Conservation (phyloP, 2,797 vertebrate species). For the Acestrorhynchus altus region DNA sequence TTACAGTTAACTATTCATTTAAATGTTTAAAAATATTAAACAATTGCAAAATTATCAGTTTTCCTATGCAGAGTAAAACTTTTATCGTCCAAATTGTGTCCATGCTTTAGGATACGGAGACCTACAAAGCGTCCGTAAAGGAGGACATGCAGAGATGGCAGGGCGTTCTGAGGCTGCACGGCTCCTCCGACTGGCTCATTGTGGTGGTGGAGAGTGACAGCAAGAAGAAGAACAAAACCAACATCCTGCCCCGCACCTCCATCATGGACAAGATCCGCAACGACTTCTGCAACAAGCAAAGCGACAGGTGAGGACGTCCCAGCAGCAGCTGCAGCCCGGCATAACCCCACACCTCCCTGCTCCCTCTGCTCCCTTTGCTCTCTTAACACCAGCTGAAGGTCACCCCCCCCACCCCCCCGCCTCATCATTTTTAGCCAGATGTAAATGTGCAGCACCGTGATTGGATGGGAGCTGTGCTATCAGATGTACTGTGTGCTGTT, state of each 20-base stretch:
- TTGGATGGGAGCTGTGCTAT: slow-evolving; percentile 19
- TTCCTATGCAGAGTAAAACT: background rate
- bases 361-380: background rate
- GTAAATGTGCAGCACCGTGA: slow-evolving; percentile 10
- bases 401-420: background rate
- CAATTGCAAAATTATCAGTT: too few relatives aligned
- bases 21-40: background rate
- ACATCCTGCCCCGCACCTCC: slow-evolving; percentile 95
- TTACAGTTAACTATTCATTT: too few relatives aligned
- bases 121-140: slow-evolving; percentile 91
- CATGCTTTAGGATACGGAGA: slow-evolving; percentile 87
- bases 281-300: slow-evolving; percentile 99
- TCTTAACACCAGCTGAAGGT: background rate
- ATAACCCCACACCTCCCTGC: background rate
- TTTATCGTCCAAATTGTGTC: background rate
- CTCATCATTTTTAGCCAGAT: background rate
- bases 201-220: slow-evolving; percentile 94
- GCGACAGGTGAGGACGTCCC: slow-evolving; percentile 85
- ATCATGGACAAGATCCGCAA: slow-evolving; percentile 99
- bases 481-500: slow-evolving; percentile 18
- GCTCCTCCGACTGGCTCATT: slow-evolving; percentile 93
- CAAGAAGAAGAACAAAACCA: slow-evolving; percentile 98
- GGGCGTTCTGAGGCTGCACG: slow-evolving; percentile 85
- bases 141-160: slow-evolving; percentile 98
- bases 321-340: slow-evolving; percentile 7